Conservation (phyloP, 2,113 vertebrate genomes). For the Ceyx cyanopectus region DNA sequence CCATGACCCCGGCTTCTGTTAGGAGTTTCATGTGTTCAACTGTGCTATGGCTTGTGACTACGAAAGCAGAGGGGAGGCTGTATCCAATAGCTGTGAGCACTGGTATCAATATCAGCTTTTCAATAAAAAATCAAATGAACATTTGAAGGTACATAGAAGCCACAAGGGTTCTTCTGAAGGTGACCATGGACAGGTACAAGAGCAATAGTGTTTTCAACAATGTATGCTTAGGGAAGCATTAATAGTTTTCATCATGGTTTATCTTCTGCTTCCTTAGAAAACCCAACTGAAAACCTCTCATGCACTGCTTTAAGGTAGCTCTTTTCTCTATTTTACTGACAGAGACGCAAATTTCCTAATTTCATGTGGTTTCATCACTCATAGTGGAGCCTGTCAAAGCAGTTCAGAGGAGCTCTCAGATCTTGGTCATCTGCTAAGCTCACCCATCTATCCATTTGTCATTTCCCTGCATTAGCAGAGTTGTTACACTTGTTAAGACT, state of each 20-base stretch:
- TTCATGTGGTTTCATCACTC: neutral
- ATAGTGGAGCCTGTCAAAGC: neutral
- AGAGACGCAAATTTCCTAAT: neutral
- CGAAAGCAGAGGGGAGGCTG: neutral
- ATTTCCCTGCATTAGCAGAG: neutral
- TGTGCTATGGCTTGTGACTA: rapidly evolving
- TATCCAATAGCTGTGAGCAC: rapidly evolving
- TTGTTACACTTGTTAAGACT: neutral
- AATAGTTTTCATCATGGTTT: neutral
- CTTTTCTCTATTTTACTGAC: neutral
- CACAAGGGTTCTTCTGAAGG: neutral
- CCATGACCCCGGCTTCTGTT: neutral
- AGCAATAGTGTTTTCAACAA: neutral
- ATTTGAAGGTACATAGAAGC: neutral
- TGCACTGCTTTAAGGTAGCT: neutral
- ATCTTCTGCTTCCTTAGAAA: neutral
- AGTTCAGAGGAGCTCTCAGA: neutral
- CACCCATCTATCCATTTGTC: neutral
- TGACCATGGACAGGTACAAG: neutral
- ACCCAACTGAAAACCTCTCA: neutral
- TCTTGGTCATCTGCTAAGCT: neutral
- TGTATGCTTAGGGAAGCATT: rapidly evolving
- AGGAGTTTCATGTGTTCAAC: rapidly evolving
- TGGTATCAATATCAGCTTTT: neutral
- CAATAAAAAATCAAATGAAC: neutral